Percentiles rank a stretch among this genome's conserved stretches.
Evolutionary conservation across 2,113 vertebrate genomes (phyloP).

Genomic region (Neogale vison): DNA sequence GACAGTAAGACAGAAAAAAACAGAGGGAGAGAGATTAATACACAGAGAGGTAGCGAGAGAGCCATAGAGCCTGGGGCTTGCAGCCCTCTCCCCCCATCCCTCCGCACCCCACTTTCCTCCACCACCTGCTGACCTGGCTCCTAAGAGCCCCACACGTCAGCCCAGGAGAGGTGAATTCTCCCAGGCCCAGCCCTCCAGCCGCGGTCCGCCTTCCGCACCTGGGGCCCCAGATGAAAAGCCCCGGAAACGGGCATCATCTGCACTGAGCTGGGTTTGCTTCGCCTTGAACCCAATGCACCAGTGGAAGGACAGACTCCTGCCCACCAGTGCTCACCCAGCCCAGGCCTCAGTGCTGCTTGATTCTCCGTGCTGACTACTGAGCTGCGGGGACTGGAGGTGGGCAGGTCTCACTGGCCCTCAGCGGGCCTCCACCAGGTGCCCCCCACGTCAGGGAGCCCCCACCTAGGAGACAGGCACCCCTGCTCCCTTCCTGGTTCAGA

Average conservation of each 20-base stretch:
- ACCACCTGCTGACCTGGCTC: not conserved
- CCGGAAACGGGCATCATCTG: not conserved
- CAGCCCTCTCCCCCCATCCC: not conserved
- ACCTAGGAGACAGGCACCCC: accelerated
- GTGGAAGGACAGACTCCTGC: not conserved
- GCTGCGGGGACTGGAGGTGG: accelerated
- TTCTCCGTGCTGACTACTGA: not conserved
- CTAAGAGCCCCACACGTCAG: not conserved
- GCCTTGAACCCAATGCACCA: accelerated
- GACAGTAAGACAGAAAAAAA: not conserved
- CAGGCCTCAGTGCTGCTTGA: not conserved
- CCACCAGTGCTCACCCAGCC: not conserved
- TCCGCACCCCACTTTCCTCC: accelerated
- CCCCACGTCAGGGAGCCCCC: too few species aligned
- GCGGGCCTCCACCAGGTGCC: accelerated
- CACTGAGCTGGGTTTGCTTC: accelerated
- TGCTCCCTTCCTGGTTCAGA: too few species aligned
- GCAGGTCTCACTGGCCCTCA: not conserved
- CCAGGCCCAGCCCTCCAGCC: accelerated
- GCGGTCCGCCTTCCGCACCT: accelerated
- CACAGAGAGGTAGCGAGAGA: not conserved
- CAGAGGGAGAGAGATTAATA: not conserved
- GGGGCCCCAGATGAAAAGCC: not conserved
- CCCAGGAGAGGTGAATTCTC: accelerated
- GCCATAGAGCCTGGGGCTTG: not conserved